Evolutionary conservation across 2,888 invertebrate genomes (phyloP).

Genomic region (Drosophila neonasuta): DNA sequence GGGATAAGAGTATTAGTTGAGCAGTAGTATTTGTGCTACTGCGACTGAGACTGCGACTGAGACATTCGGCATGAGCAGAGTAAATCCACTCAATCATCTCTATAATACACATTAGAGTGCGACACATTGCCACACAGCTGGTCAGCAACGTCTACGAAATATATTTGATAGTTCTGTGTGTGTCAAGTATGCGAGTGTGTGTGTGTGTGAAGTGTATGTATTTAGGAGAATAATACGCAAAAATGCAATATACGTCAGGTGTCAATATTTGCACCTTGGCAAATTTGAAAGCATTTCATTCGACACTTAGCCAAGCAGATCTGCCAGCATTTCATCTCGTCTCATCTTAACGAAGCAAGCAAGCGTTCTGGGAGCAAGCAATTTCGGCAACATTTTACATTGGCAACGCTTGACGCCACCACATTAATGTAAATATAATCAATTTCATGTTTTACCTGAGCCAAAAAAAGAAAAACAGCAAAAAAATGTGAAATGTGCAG

Average conservation of each 20-base stretch:
- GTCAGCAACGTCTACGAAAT: constrained; percentile 17
- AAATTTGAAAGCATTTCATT: constrained; percentile 69
- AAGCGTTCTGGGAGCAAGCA: constrained; percentile 34
- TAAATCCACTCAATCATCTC: constrained; percentile 77
- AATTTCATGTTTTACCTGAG: constrained; percentile 77
- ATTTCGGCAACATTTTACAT: constrained; percentile 61
- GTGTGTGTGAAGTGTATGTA: constrained; percentile 8
- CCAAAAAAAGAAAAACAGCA: constrained; percentile 53
- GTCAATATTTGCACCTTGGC: constrained; percentile 71
- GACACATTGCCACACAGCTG: constrained; percentile 18
- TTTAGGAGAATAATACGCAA: constrained; percentile 29
- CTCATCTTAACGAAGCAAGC: constrained; percentile 3
- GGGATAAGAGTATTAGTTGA: constrained; percentile 47
- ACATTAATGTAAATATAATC: constrained; percentile 80
- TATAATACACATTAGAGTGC: constrained; percentile 60
- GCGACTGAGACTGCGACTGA: constrained; percentile 32
- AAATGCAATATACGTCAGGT: constrained; percentile 65
- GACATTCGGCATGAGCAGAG: constrained; percentile 61
- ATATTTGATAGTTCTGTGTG: constrained; percentile 24
- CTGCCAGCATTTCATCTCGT: constrained; percentile 15
- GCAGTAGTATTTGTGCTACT: constrained; percentile 37
- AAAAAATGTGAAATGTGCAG: constrained; percentile 29
- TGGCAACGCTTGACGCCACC: constrained; percentile 71
- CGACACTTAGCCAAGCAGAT: constrained; percentile 51
- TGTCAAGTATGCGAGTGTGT: constrained; percentile 5